Evolutionary conservation across 1,140 invertebrate genomes (phyloP), one percentile per base, ranked within the genome.

Genomic region (Ceratitis capitata): DNA sequence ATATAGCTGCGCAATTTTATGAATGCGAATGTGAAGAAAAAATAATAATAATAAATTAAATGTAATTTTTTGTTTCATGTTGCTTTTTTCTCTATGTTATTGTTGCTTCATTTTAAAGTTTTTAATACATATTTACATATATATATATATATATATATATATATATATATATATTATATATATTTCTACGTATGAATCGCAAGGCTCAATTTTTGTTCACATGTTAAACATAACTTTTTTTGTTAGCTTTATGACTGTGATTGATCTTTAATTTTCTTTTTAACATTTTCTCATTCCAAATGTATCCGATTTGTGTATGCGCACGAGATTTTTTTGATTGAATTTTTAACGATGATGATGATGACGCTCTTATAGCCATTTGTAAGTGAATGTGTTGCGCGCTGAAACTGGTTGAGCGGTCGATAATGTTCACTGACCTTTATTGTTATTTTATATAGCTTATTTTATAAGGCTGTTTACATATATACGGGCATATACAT

Each of bases 361-460:
- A 26, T 32, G 23, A 32, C 32, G 23, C 58, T 56, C 51, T 6
- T 56, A 10, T 64, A 23, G 10, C 23, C 23, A 12, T 23, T 14
- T 3, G 23, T 35, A 1, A 29, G 23, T 64, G 0, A 32, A 78
- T 42, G n/a, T 26, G 39, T 26, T 74, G 39, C n/a, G n/a, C 45
- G 35, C 1, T 23, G n/a, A 47, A 78, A 78, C 69, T 23, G 39
- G 69, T 78, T 78, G 19, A 9, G 0, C 23, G 69, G 23, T 19
- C 39, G 9, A n/a, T 78, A 10, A 42, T 78, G 69, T 78, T 78
- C 69, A 78, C 29, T 78, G 69, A 78, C 69, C 69, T 78, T 78
- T 78, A 32, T 45, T 78, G 32, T 45, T 78, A 78, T 45, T 78
- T 78, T 78, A n/a, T 32, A 1, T 35, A 42, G 69, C 23, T 5